Conservation (phyloP, 2,113 vertebrate genomes). For the Gymnogyps californianus region DNA sequence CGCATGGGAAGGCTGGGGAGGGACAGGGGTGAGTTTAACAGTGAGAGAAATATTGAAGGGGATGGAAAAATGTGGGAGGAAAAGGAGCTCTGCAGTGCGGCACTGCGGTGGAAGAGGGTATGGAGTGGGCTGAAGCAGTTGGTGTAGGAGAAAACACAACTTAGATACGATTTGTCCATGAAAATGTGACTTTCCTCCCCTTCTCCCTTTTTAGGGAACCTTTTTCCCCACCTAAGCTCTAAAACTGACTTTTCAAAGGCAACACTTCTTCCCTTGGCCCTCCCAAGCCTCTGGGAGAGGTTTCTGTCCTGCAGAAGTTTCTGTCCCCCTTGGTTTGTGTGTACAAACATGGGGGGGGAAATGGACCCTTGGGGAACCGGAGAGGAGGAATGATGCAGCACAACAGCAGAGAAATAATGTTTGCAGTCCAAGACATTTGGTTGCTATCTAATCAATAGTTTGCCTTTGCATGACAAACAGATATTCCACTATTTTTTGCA, state of each 20-base stretch:
- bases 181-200: background rate
- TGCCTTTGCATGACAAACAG: background rate
- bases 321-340: background rate
- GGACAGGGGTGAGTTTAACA: background rate
- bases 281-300: background rate
- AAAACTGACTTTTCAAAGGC: background rate
- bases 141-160: background rate
- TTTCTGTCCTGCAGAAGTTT: background rate
- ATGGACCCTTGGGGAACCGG: background rate
- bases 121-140: fast-evolving
- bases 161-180: background rate
- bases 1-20: background rate
- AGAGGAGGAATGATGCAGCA: background rate
- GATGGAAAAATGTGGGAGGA: background rate
- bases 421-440: background rate
- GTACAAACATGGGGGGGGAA: background rate
- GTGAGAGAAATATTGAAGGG: background rate
- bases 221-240: background rate
- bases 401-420: background rate
- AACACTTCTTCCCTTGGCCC: background rate
- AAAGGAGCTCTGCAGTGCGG: background rate
- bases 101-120: background rate
- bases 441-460: background rate
- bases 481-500: background rate
- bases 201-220: background rate